Conservation (phyloP, 2,888 invertebrate genomes). For the Sisyra nigra region DNA sequence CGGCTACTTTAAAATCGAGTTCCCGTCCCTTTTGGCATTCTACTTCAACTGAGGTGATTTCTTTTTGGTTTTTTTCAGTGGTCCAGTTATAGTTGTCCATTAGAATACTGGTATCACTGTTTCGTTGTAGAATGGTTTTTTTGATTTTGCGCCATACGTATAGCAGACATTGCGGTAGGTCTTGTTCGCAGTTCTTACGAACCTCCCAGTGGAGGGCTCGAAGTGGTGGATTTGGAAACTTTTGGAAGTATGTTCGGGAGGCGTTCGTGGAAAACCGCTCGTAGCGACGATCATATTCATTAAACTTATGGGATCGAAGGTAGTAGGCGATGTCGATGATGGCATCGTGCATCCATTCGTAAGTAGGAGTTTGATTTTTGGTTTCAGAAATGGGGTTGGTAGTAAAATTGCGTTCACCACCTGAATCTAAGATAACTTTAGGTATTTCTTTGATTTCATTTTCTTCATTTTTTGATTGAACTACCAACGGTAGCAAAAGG, state of each 20-base stretch:
- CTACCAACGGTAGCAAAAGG: too few relatives aligned
- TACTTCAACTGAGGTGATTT: constrained; percentile 27
- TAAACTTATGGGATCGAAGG: constrained; percentile 43
- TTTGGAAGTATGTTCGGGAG: constrained; percentile 22
- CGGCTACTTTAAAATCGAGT: constrained; percentile 28
- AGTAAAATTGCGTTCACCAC: too few relatives aligned
- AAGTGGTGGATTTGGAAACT: constrained; percentile 38
- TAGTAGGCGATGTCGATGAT: constrained; percentile 42
- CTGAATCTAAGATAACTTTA: too few relatives aligned
- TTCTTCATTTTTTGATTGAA: too few relatives aligned
- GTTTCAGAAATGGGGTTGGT: too few relatives aligned
- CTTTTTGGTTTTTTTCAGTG: constrained; percentile 18
- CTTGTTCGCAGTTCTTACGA: constrained; percentile 32
- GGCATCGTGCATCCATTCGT: constrained; percentile 27
- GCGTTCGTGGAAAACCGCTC: constrained; percentile 16
- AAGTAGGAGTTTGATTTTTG: too few relatives aligned
- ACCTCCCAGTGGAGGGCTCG: constrained; percentile 45
- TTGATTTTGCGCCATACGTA: constrained; percentile 31
- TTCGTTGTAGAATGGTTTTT: constrained; percentile 28
- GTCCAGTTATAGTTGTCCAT: constrained; percentile 32
- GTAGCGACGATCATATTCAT: constrained; percentile 39
- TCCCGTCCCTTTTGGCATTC: constrained; percentile 31
- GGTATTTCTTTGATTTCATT: too few relatives aligned
- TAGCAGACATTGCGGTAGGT: constrained; percentile 35
- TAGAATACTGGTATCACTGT: constrained; percentile 32